These are phyloP conservation scores for Semotilus atromaculatus DNA, from an alignment of 2,797 vertebrate species.

Conservation along the genomic window DNA sequence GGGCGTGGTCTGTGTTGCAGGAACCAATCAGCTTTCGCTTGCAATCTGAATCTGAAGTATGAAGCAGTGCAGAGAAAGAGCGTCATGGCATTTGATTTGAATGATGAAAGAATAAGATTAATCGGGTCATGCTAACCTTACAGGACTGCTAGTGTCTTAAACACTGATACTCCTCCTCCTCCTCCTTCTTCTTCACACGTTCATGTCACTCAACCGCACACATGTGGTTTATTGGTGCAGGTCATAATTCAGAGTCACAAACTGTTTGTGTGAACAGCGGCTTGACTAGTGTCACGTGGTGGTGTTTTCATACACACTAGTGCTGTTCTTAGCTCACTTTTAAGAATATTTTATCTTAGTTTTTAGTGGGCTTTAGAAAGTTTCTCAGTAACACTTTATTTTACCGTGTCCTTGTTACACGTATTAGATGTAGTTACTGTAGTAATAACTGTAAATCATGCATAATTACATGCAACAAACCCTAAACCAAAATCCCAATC, in stretches of 20 bases:
- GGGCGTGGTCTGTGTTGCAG: neutral
- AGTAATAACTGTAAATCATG: neutral
- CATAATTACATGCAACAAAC: neutral
- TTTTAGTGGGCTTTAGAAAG: conserved; percentile 50
- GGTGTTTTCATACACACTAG: neutral
- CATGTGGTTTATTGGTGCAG: neutral
- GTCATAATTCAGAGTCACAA: neutral
- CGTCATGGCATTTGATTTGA: neutral
- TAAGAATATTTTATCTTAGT: conserved; percentile 33
- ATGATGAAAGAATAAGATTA: neutral
- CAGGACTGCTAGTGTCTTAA: neutral
- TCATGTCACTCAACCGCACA: neutral
- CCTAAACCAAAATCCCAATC: no score
- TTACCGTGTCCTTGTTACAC: no score
- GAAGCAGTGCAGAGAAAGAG: neutral
- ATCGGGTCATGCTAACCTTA: neutral
- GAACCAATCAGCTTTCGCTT: neutral
- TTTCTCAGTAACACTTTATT: conserved; percentile 1
- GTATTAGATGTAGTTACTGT: neutral
- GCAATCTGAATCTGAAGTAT: neutral
- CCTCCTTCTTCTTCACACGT: neutral
- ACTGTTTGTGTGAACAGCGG: neutral
- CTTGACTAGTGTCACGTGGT: no score
- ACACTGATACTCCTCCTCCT: neutral
- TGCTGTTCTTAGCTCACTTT: neutral